Conservation (phyloP, 2,888 invertebrate species). For the Chrysopilus asiliformis region DNA sequence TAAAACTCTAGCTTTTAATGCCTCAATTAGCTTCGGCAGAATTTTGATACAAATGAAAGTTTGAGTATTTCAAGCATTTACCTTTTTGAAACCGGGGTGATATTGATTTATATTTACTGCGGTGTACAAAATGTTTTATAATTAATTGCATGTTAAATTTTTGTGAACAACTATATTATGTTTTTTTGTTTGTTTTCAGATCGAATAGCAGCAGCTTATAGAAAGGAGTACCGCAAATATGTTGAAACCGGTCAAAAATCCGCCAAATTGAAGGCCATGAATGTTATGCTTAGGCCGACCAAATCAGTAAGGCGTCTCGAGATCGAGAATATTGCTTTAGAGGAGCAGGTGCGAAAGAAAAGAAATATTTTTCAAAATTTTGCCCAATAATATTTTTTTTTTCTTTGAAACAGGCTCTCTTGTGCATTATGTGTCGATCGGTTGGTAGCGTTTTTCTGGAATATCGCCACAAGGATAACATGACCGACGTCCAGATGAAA, state of each 20-base stretch:
- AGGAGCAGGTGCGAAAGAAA: constrained; percentile 16
- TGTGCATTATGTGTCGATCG: constrained; percentile 26
- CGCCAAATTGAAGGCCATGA: constrained; percentile 18
- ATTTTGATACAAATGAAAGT: too few species aligned
- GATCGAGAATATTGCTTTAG: constrained; percentile 19
- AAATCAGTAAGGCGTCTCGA: constrained; percentile 23
- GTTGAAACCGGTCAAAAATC: constrained; percentile 25
- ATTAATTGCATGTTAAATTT: neutral
- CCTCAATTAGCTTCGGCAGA: too few species aligned
- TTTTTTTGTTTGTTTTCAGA: constrained; percentile 13
- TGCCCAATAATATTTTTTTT: too few species aligned
- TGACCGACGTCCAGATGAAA: constrained; percentile 37
- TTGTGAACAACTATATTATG: neutral
- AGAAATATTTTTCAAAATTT: neutral
- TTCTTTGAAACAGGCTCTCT: constrained; percentile 22
- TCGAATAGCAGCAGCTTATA: constrained; percentile 21
- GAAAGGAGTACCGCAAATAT: constrained; percentile 23
- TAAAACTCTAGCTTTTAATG: too few species aligned
- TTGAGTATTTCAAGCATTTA: too few species aligned
- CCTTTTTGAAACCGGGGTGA: too few species aligned
- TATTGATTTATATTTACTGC: neutral
- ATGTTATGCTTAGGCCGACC: constrained; percentile 22
- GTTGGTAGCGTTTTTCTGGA: constrained; percentile 21
- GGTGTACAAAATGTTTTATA: neutral
- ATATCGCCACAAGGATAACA: constrained; percentile 32